Conservation (phyloP, 2,888 invertebrate genomes). For the Erynnis tages region DNA sequence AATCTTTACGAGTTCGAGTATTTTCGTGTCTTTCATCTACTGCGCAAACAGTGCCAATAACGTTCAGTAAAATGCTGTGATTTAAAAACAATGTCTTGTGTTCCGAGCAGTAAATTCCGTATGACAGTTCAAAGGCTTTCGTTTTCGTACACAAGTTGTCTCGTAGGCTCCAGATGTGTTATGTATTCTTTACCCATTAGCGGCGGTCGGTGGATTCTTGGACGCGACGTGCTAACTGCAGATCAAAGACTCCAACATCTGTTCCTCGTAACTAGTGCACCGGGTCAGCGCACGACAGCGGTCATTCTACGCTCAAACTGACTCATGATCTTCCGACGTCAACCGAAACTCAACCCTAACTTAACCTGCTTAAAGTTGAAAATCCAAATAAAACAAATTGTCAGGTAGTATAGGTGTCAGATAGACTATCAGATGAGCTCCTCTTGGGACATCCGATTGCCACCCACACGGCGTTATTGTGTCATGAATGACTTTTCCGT, state of each 20-base stretch:
- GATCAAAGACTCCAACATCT: conserved; percentile 28
- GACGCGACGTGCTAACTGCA: neutral
- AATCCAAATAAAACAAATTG: too few species aligned
- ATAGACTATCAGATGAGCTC: neutral
- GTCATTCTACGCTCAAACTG: conserved; percentile 13
- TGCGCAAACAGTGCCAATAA: too few species aligned
- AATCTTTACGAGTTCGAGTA: too few species aligned
- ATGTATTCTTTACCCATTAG: neutral
- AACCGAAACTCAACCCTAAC: neutral
- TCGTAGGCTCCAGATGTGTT: neutral
- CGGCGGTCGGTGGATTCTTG: neutral
- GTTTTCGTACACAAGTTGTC: neutral
- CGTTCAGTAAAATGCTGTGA: too few species aligned
- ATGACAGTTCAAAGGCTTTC: neutral
- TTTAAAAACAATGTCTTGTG: too few species aligned
- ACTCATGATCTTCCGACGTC: neutral
- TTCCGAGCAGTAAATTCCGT: too few species aligned
- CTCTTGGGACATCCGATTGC: conserved; percentile 8
- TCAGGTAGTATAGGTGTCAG: too few species aligned
- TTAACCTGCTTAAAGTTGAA: neutral
- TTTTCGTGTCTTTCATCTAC: too few species aligned
- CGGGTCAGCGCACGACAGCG: conserved; percentile 20
- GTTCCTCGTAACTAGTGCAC: conserved; percentile 27
- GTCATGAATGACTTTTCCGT: conserved; percentile 13
- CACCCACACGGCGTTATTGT: conserved; percentile 13